Evolutionary conservation across 92 coral and sea anemone species (phyloP).

Genomic region (Bergia puertoricense): DNA sequence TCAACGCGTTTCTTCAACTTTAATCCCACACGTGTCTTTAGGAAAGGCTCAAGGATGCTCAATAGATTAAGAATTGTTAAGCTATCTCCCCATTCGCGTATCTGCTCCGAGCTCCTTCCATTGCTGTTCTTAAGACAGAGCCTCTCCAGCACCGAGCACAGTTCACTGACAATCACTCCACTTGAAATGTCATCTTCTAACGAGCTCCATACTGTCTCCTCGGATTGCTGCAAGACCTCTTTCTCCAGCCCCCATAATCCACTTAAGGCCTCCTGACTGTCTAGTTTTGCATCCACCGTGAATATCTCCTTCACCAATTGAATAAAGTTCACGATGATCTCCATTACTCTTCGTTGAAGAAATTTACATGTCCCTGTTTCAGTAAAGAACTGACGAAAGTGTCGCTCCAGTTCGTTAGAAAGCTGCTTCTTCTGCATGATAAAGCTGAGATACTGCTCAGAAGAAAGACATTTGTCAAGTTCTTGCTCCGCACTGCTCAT

Average conservation of each 20-base stretch:
- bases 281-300: neutral
- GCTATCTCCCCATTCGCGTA: neutral
- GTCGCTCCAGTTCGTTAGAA: neutral
- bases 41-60: neutral
- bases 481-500: neutral
- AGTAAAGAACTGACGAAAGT: neutral
- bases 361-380: neutral
- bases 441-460: conserved; percentile 2
- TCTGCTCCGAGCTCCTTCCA: neutral
- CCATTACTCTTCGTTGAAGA: neutral
- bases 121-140: neutral
- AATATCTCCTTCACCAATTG: conserved; percentile 1
- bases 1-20: neutral
- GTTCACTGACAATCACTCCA: neutral
- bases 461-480: neutral
- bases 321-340: neutral
- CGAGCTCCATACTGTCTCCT: neutral
- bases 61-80: neutral
- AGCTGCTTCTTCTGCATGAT: neutral
- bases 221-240: neutral
- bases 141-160: neutral
- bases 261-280: neutral
- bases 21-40: neutral
- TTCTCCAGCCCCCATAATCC: neutral
- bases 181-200: neutral